phyloP scores from a whole-genome alignment of 2,797 vertebrate genomes.

The Muraenolepis orangiensis region DNA sequence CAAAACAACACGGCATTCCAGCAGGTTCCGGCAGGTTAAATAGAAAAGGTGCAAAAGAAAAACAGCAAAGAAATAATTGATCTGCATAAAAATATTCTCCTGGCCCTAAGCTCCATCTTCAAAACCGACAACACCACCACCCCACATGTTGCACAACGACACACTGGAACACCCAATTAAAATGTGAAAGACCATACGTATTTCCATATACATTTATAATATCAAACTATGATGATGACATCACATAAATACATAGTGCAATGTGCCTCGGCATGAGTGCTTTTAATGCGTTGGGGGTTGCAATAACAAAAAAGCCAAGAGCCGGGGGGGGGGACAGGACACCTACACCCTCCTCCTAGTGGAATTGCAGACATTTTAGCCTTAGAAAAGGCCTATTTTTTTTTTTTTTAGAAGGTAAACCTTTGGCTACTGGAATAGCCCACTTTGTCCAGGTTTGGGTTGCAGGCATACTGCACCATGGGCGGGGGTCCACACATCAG shows the following conservation, averaged over 20 bases:
- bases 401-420: conserved; percentile 80
- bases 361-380: neutral
- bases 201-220: conserved; percentile 35
- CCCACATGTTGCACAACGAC: neutral
- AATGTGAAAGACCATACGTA: conserved; percentile 37
- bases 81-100: neutral
- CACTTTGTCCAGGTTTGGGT: conserved; percentile 90
- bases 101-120: too few species aligned
- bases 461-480: conserved; percentile 96
- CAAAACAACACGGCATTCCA: neutral
- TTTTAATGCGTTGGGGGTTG: conserved; percentile 29
- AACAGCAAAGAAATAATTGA: too few species aligned
- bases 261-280: conserved; percentile 33
- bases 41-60: neutral
- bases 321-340: neutral
- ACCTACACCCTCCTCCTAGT: conserved; percentile 4
- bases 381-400: too few species aligned
- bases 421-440: conserved; percentile 76
- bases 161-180: neutral
- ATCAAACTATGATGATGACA: conserved; percentile 27
- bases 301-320: neutral
- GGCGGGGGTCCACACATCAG: conserved; percentile 96
- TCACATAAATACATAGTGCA: conserved; percentile 41
- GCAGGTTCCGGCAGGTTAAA: neutral
- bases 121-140: too few species aligned